Base-by-base conservation (phyloP, 2,888 invertebrate species). In the Psylliodes chrysocephalus region DNA sequence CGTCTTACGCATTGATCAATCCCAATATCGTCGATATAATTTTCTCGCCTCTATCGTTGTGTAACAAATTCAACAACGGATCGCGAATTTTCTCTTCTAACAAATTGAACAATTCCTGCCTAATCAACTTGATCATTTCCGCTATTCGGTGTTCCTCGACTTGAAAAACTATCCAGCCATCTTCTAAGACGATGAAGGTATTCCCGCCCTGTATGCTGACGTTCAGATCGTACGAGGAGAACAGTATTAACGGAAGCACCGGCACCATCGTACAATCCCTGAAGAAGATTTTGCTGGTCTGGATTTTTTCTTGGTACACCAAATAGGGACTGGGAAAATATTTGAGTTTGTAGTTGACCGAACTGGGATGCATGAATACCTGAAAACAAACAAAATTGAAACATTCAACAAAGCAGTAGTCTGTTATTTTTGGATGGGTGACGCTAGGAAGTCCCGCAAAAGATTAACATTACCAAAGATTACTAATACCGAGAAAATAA, bases 21-120 rank as follows among this genome's bases (percentile, higher is more conserved):
- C 90, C 87, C 52, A 91, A 87, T 71, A 94, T 93, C 8, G 91
- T 91, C 64, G 88, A 86, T 70, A 93, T 92, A 64, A 93, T 90
- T 77, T 86, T 88, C 73, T 89, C 90, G 15, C 92, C 91, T 75
- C 89, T 90, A 59, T 90, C 88, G 77, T 92, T 89, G 76, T 91
- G 88, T 51, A 90, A 77, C 40, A 93, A 80, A 82, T 93, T 91
- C 49, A 93, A 83, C 63, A 90, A 85, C 0, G 95, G 94, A 79
- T 93, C 91, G 71, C 90, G 88, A 71, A 95, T 94, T 84, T 94
- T 95, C 76, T 92, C 90, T 80, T 93, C 92, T 63, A 95, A 82
- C 66, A 95, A 83, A 74, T 89, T 88, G 62, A 91, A 87, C 22
- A 95, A 81, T 78, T 95, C 94, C 6, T 85, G 83, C 69, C 94